These are phyloP conservation scores for Siniperca chuatsi DNA, from an alignment of 2,113 vertebrate species.

Conservation along the genomic window DNA sequence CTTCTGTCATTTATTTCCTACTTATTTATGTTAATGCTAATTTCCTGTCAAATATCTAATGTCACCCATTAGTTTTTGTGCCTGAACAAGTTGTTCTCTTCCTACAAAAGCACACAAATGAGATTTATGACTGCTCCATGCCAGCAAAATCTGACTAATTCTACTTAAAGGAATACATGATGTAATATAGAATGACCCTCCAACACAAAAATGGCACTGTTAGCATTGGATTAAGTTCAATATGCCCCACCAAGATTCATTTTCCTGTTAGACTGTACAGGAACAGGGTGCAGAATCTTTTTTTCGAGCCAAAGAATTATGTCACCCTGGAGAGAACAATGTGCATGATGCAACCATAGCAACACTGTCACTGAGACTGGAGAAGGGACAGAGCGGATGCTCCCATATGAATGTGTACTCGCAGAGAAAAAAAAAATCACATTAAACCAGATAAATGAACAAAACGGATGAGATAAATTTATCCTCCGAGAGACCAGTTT, in stretches of 20 bases:
- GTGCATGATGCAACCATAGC: conserved; percentile 65
- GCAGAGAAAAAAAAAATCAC: conserved; percentile 23
- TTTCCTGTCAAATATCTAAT: neutral
- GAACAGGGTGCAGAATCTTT: conserved; percentile 18
- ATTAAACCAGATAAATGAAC: conserved; percentile 45
- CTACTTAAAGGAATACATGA: neutral
- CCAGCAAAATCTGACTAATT: neutral
- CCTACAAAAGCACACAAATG: neutral
- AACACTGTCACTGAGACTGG: conserved; percentile 46
- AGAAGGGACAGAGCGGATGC: conserved; percentile 37
- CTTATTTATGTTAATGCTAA: neutral
- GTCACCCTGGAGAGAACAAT: conserved; percentile 62
- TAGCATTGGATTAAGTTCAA: neutral
- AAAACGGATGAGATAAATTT: conserved; percentile 51
- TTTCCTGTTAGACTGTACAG: conserved; percentile 12
- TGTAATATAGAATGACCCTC: neutral
- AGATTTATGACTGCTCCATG: neutral
- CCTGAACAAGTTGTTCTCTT: neutral
- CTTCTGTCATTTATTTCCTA: neutral
- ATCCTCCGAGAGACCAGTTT: conserved; percentile 50
- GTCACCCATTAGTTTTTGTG: neutral
- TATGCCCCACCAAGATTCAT: conserved; percentile 2
- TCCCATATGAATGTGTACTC: conserved; percentile 42
- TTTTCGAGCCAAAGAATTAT: conserved; percentile 46
- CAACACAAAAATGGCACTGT: neutral